Percentiles rank a stretch among this genome's conserved stretches.
phyloP scores from a whole-genome alignment of 2,113 vertebrate genomes.

The Megaleporinus macrocephalus region DNA sequence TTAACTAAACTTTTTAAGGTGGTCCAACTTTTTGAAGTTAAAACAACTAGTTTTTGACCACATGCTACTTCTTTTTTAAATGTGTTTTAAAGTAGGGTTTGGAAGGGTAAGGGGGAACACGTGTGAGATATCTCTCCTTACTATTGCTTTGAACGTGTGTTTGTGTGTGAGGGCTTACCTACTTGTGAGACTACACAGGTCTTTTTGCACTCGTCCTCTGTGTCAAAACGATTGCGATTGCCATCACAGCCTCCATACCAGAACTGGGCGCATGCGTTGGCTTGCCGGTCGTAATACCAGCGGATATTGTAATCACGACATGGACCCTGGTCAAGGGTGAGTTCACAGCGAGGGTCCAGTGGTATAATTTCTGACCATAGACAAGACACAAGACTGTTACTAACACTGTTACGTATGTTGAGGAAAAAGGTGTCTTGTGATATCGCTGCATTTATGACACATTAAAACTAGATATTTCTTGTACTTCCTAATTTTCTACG shows the following conservation, averaged over 20 bases:
- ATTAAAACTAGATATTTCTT: no score
- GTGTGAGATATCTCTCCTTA: not conserved
- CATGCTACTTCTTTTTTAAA: no score
- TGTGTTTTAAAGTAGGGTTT: no score
- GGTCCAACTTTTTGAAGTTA: no score
- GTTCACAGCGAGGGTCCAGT: slow-evolving; percentile 67
- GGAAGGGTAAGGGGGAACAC: no score
- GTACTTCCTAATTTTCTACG: no score
- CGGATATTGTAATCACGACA: slow-evolving; percentile 78
- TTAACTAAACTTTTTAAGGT: no score
- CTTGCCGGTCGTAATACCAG: slow-evolving; percentile 85
- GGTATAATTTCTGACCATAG: slow-evolving; percentile 68
- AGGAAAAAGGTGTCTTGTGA: no score
- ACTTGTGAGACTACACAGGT: slow-evolving; percentile 64
- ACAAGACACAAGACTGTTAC: not conserved
- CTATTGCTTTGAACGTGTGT: not conserved
- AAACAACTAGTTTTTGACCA: no score
- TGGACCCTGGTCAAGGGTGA: slow-evolving; percentile 75
- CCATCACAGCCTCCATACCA: slow-evolving; percentile 88
- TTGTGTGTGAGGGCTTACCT: not conserved
- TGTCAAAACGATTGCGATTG: slow-evolving; percentile 85
- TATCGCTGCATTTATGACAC: no score
- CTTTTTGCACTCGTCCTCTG: slow-evolving; percentile 74
- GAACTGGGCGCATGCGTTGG: slow-evolving; percentile 86
- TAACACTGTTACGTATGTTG: no score